phyloP scores from a whole-genome alignment of 2,888 invertebrate genomes.

The Thymelicus sylvestris region DNA sequence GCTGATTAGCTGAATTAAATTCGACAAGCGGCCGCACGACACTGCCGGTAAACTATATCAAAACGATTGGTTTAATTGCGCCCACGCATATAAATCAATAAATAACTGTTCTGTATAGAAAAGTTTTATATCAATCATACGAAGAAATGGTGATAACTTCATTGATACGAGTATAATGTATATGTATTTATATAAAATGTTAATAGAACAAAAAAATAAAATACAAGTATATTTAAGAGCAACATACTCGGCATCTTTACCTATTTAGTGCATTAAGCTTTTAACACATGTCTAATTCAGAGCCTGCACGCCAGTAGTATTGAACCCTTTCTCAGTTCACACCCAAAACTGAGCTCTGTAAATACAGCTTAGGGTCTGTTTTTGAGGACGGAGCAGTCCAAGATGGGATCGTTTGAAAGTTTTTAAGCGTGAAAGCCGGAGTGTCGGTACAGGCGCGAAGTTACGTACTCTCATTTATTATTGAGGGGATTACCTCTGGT shows the following conservation, averaged over 20 bases:
- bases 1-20: too few relatives aligned
- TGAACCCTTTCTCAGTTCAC: slow-evolving; percentile 45
- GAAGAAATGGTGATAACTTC: neutral
- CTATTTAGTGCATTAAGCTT: slow-evolving; percentile 80
- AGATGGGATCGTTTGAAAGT: slow-evolving; percentile 64
- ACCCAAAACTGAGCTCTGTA: slow-evolving; percentile 23
- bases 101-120: too few relatives aligned
- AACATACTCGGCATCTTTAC: slow-evolving; percentile 58
- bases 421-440: slow-evolving; percentile 64
- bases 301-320: slow-evolving; percentile 51
- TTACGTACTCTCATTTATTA: slow-evolving; percentile 82
- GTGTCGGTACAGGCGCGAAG: slow-evolving; percentile 76
- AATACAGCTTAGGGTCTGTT: neutral
- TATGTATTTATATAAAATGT: too few relatives aligned
- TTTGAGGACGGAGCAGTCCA: slow-evolving; percentile 37
- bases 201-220: neutral
- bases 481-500: slow-evolving; percentile 68
- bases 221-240: slow-evolving; percentile 47
- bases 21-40: too few relatives aligned
- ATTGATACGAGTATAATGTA: neutral
- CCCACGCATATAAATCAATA: too few relatives aligned
- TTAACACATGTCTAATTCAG: slow-evolving; percentile 82
- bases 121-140: too few relatives aligned
- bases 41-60: too few relatives aligned
- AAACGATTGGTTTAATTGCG: too few relatives aligned